Conservation (phyloP, 1,140 invertebrate species). For the Rhagoletis pomonella region DNA sequence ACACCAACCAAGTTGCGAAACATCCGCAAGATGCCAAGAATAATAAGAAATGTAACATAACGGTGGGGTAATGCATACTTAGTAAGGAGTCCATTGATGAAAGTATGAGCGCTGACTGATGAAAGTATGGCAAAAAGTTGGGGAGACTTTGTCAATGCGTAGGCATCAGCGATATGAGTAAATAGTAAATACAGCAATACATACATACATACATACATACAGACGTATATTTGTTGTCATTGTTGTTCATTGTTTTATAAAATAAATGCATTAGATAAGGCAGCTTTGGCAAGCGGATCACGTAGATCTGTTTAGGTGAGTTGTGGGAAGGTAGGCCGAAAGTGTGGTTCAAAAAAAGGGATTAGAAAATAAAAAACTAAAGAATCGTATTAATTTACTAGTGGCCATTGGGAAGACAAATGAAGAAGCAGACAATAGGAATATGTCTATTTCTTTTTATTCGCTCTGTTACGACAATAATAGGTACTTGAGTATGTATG, state of each 20-base stretch:
- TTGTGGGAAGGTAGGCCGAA: neutral
- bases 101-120: conserved; percentile 15
- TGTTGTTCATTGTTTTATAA: conserved; percentile 9
- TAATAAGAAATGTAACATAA: neutral
- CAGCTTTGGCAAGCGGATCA: conserved; percentile 31
- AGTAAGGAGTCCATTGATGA: conserved; percentile 15
- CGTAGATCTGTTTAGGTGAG: neutral
- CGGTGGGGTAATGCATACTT: neutral
- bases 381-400: no score
- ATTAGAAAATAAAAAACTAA: no score
- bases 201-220: neutral
- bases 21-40: conserved; percentile 44
- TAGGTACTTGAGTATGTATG: no score
- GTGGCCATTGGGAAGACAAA: no score
- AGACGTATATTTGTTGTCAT: neutral
- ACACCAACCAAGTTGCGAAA: conserved; percentile 32
- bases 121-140: conserved; percentile 4
- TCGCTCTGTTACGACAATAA: no score
- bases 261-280: neutral
- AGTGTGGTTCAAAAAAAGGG: neutral
- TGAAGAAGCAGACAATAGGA: no score
- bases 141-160: conserved; percentile 45
- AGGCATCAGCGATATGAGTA: conserved; percentile 36
- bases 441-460: no score
- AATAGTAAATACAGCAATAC: no score